phyloP scores from a whole-genome alignment of 2,113 vertebrate species.

The Piprites chloris region DNA sequence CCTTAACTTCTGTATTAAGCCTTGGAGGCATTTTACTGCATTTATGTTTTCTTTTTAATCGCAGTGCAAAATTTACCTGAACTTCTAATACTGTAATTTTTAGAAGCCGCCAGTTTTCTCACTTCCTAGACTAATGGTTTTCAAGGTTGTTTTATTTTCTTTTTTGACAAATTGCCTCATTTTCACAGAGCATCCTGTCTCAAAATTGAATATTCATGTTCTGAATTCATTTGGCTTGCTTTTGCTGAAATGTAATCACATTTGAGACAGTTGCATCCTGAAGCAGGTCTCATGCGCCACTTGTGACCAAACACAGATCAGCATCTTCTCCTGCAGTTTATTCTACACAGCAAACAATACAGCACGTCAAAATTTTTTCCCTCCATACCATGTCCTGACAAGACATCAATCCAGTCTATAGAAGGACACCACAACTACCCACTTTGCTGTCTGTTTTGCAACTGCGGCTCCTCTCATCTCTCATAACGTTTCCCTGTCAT shows the following conservation, averaged over 20 bases:
- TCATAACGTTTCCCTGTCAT: not conserved
- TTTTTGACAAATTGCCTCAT: not conserved
- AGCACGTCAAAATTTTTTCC: not conserved
- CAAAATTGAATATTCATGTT: constrained; percentile 27
- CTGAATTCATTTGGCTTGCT: not conserved
- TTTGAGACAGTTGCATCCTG: not conserved
- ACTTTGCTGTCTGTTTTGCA: not conserved
- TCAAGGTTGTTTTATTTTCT: not conserved
- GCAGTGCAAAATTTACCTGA: not conserved
- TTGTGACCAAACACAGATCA: not conserved
- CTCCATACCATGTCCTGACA: not conserved
- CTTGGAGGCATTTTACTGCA: not conserved
- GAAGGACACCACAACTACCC: not conserved
- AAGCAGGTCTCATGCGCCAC: not conserved
- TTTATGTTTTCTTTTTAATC: not conserved
- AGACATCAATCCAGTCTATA: not conserved
- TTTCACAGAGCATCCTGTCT: not conserved
- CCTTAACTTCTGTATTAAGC: not conserved
- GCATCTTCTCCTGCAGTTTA: not conserved
- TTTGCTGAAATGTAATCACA: not conserved
- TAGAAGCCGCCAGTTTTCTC: not conserved
- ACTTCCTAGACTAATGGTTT: not conserved
- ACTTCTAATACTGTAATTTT: not conserved
- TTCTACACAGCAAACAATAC: not conserved
- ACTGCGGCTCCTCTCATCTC: not conserved